phyloP scores from a whole-genome alignment of 2,113 vertebrate genomes.

The Podilymbus podiceps region DNA sequence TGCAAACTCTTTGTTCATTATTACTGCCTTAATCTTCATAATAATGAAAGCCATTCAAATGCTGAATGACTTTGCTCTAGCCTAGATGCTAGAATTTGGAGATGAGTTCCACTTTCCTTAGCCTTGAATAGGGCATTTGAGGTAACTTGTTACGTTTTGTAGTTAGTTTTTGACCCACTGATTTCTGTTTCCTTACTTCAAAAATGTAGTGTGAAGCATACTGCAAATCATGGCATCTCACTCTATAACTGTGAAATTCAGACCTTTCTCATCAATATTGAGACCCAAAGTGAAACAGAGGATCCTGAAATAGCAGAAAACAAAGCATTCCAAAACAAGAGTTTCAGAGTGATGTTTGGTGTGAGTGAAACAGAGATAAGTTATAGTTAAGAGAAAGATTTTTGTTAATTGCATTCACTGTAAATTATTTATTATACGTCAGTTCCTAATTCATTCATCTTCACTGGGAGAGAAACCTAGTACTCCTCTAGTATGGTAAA shows the following conservation, averaged over 20 bases:
- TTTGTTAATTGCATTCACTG: not conserved
- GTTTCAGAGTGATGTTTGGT: not conserved
- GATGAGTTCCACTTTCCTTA: not conserved
- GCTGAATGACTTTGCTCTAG: slow-evolving; percentile 18
- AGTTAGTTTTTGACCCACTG: not conserved
- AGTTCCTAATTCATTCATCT: not conserved
- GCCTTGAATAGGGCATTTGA: not conserved
- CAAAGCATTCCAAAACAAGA: not conserved
- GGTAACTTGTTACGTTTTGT: not conserved
- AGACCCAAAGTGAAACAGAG: not conserved
- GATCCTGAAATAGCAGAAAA: not conserved
- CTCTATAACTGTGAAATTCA: not conserved
- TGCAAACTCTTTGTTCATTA: not conserved
- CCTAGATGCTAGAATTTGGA: not conserved
- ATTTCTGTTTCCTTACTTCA: not conserved
- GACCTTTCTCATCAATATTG: not conserved
- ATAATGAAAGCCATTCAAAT: slow-evolving; percentile 7
- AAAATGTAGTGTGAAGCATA: not conserved
- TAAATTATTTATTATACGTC: not conserved
- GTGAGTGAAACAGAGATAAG: not conserved
- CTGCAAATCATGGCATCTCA: not conserved
- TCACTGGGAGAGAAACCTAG: not conserved
- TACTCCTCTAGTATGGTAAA: not conserved
- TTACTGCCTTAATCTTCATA: not conserved
- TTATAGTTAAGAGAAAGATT: not conserved